phyloP scores from a whole-genome alignment of 2,113 vertebrate species.

The Pitta sordida region DNA sequence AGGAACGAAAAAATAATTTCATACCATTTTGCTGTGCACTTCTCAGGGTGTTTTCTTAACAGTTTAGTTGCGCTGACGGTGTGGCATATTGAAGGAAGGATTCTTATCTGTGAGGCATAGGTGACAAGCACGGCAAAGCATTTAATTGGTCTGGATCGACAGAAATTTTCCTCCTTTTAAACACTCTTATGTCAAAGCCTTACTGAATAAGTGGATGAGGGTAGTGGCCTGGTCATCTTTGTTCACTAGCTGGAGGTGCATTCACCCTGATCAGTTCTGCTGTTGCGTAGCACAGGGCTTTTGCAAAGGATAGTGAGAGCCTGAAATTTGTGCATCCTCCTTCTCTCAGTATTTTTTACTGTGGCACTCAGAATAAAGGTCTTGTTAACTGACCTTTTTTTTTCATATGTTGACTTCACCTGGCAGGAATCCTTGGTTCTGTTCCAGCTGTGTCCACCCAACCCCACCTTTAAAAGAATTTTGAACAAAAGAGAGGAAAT shows the following conservation, averaged over 20 bases:
- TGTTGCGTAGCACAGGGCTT: neutral
- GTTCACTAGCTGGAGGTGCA: neutral
- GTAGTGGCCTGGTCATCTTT: neutral
- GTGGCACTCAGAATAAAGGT: neutral
- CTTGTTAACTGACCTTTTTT: neutral
- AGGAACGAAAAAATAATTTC: neutral
- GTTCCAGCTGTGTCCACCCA: neutral
- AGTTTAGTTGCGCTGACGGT: neutral
- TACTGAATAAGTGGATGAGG: neutral
- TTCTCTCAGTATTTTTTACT: neutral
- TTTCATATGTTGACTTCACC: neutral
- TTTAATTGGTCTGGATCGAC: neutral
- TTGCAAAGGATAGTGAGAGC: neutral
- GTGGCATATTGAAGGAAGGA: neutral
- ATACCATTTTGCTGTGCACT: neutral
- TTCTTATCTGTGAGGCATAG: neutral
- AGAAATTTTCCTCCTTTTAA: neutral
- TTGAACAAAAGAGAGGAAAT: neutral
- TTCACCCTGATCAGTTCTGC: neutral
- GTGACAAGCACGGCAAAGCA: neutral
- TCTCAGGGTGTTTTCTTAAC: neutral
- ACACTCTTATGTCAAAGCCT: neutral
- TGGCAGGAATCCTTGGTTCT: neutral
- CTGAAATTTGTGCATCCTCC: neutral
- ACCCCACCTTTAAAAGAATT: neutral